Conservation (phyloP, 30 jellyfish, hydroid and myxozoan species). For the Turritopsis dohrnii region DNA sequence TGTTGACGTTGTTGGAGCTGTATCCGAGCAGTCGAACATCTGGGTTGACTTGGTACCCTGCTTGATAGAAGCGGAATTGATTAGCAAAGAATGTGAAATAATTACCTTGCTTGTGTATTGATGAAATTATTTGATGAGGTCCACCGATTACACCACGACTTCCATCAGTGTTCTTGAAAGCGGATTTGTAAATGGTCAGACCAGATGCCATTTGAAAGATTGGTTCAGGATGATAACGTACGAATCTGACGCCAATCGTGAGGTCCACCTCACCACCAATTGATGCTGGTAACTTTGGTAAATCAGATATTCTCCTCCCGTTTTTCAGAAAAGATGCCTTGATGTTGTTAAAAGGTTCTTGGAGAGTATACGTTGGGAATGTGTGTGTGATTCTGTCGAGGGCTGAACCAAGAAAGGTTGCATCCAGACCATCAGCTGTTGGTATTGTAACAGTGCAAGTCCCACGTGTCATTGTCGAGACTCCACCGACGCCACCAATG, state of each 20-base stretch:
- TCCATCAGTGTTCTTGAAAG: slow-evolving; percentile 11
- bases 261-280: not conserved
- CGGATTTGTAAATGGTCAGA: not conserved
- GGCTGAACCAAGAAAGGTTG: not conserved
- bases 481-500: no score
- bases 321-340: not conserved
- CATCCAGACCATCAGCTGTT: not conserved
- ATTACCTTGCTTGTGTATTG: not conserved
- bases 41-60: slow-evolving; percentile 2
- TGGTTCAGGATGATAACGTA: slow-evolving; percentile 13
- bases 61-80: not conserved
- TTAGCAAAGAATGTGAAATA: not conserved
- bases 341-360: not conserved
- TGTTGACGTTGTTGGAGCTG: slow-evolving; percentile 9
- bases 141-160: slow-evolving; percentile 16
- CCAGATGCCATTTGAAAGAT: slow-evolving; percentile 4
- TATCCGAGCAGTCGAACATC: not conserved
- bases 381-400: no score
- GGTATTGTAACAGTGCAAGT: not conserved
- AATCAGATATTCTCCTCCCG: not conserved
- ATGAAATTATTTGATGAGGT: not conserved
- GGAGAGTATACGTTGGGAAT: not conserved
- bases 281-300: slow-evolving; percentile 1
- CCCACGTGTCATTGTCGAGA: no score
- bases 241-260: not conserved